Evolutionary conservation across 2,797 vertebrate species (phyloP).

Genomic region (Alcedo atthis): DNA sequence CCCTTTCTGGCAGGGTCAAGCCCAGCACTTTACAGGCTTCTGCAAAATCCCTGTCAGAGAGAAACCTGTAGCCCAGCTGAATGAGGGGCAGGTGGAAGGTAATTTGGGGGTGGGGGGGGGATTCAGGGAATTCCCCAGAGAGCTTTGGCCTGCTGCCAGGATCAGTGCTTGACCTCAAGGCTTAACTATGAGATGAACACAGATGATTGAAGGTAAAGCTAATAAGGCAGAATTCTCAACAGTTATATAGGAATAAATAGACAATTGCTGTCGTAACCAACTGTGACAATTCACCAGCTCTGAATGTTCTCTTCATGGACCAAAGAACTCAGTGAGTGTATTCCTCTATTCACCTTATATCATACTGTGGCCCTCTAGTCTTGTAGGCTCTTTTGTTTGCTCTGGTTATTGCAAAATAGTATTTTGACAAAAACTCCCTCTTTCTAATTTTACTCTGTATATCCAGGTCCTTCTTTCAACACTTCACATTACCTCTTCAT

Average conservation of each 20-base stretch:
- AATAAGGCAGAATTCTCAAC: neutral
- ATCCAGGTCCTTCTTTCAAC: neutral
- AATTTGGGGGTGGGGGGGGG: neutral
- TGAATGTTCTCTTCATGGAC: conserved; percentile 7
- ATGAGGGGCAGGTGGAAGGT: neutral
- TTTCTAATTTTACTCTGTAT: neutral
- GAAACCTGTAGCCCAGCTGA: neutral
- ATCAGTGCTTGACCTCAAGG: neutral
- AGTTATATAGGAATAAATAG: neutral
- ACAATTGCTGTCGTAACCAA: neutral
- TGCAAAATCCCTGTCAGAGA: neutral
- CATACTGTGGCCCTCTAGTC: neutral
- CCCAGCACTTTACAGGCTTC: neutral
- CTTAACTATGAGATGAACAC: neutral
- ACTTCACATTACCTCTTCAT: neutral
- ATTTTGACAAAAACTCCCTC: neutral
- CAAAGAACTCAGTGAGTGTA: neutral
- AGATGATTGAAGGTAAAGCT: neutral
- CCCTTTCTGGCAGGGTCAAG: neutral
- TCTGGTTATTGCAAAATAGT: neutral
- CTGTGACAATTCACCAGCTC: neutral
- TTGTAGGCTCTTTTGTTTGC: neutral
- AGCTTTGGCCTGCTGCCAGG: neutral
- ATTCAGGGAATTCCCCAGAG: neutral
- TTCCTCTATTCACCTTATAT: neutral